phyloP scores from a whole-genome alignment of 2,888 invertebrate species.

The Odontocolon sp. region DNA sequence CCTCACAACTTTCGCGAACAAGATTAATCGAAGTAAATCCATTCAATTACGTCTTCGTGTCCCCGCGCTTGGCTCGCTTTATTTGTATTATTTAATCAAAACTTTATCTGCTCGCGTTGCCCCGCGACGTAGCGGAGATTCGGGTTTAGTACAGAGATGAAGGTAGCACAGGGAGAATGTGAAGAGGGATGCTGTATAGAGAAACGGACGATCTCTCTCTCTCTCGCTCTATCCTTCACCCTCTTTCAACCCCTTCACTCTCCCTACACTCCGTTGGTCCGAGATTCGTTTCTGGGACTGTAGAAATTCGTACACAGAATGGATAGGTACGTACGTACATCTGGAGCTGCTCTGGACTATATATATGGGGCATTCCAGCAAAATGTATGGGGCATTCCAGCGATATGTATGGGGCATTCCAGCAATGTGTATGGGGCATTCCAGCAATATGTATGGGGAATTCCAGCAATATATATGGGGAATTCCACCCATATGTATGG shows the following conservation, averaged over 20 bases:
- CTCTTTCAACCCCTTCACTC: background rate
- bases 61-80: conserved; percentile 39
- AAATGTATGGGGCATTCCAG: too few relatives aligned
- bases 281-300: conserved; percentile 43
- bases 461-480: too few relatives aligned
- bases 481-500: too few relatives aligned
- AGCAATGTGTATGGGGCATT: too few relatives aligned
- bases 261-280: background rate
- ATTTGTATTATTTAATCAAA: conserved; percentile 60
- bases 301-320: conserved; percentile 26
- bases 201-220: conserved; percentile 14
- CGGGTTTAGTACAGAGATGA: background rate
- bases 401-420: too few relatives aligned
- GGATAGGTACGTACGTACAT: conserved; percentile 3
- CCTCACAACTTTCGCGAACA: conserved; percentile 53
- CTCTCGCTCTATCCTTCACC: conserved; percentile 15
- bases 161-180: background rate
- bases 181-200: background rate
- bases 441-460: too few relatives aligned
- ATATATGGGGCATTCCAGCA: background rate
- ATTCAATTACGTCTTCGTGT: conserved; percentile 54
- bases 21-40: conserved; percentile 60
- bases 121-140: conserved; percentile 3
- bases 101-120: conserved; percentile 51
- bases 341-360: background rate